Conservation (phyloP, 2,113 vertebrate species). For the Scytalopus superciliaris region DNA sequence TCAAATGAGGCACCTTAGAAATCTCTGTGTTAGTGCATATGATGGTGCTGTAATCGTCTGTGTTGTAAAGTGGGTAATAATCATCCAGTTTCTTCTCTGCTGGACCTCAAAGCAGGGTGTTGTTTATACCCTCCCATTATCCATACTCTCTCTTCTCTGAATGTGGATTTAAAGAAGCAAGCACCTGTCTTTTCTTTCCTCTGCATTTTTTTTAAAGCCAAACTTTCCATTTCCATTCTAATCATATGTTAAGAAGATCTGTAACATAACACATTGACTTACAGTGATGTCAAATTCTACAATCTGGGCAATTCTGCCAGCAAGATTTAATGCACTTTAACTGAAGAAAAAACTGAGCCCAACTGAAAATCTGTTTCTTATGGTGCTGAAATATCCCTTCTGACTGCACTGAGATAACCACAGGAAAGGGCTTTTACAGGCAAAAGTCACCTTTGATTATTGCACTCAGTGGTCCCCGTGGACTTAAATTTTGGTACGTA, state of each 20-base stretch:
- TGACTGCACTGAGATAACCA: slow-evolving; percentile 77
- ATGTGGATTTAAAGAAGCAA: slow-evolving; percentile 78
- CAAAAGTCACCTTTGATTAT: slow-evolving; percentile 79
- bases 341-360: slow-evolving; percentile 77
- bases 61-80: slow-evolving; percentile 80
- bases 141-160: slow-evolving; percentile 67
- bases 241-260: slow-evolving; percentile 61
- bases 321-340: slow-evolving; percentile 81
- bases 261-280: slow-evolving; percentile 60
- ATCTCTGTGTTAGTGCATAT: slow-evolving; percentile 69
- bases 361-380: slow-evolving; percentile 77
- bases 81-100: slow-evolving; percentile 70
- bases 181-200: slow-evolving; percentile 68
- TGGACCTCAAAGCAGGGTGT: slow-evolving; percentile 77
- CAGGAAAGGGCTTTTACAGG: slow-evolving; percentile 78
- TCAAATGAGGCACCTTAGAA: slow-evolving; percentile 81
- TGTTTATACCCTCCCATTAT: slow-evolving; percentile 74
- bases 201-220: slow-evolving; percentile 48
- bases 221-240: slow-evolving; percentile 76
- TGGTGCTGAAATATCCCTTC: slow-evolving; percentile 82
- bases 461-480: slow-evolving; percentile 76
- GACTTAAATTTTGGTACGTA: slow-evolving; percentile 83
- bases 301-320: slow-evolving; percentile 69
- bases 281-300: slow-evolving; percentile 73
- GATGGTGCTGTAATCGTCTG: slow-evolving; percentile 73